Evolutionary conservation across 2,797 vertebrate genomes (phyloP).

Genomic region (Denticeps clupeoides): DNA sequence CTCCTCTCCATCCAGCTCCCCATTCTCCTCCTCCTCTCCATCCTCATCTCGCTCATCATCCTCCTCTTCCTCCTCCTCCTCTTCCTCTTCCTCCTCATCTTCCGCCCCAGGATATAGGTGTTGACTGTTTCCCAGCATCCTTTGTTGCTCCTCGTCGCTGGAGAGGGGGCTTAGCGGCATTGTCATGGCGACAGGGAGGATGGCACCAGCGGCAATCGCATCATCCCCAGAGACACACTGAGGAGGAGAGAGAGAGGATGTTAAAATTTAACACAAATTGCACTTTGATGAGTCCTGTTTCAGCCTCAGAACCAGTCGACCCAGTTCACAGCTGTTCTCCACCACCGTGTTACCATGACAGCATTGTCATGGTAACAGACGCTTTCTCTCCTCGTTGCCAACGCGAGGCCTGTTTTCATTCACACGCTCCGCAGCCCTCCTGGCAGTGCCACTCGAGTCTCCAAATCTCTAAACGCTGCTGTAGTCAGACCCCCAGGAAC

Average conservation of each 20-base stretch:
- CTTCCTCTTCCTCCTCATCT: conserved; percentile 78
- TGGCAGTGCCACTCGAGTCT: not conserved
- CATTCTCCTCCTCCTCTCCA: conserved; percentile 53
- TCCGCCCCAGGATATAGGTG: conserved; percentile 77
- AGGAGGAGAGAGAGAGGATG: too few species aligned
- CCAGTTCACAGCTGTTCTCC: not conserved
- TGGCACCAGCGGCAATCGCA: conserved; percentile 59
- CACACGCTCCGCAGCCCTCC: not conserved
- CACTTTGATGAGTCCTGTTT: too few species aligned
- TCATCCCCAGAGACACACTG: conserved; percentile 57
- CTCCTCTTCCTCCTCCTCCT: conserved; percentile 70
- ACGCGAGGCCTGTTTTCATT: not conserved
- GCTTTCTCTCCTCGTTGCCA: not conserved
- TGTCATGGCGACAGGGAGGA: conserved; percentile 65
- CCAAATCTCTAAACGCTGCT: not conserved
- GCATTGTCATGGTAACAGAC: conserved; percentile 1
- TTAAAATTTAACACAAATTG: too few species aligned
- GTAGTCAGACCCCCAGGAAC: not conserved
- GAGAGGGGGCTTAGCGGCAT: conserved; percentile 87
- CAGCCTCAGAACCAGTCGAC: too few species aligned
- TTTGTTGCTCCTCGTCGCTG: conserved; percentile 83
- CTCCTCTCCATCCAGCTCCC: conserved; percentile 44
- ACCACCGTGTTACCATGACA: not conserved
- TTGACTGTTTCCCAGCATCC: conserved; percentile 70
- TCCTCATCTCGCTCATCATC: conserved; percentile 49